phyloP scores from a whole-genome alignment of 2,797 vertebrate species.

The Lophotriccus pileatus region DNA sequence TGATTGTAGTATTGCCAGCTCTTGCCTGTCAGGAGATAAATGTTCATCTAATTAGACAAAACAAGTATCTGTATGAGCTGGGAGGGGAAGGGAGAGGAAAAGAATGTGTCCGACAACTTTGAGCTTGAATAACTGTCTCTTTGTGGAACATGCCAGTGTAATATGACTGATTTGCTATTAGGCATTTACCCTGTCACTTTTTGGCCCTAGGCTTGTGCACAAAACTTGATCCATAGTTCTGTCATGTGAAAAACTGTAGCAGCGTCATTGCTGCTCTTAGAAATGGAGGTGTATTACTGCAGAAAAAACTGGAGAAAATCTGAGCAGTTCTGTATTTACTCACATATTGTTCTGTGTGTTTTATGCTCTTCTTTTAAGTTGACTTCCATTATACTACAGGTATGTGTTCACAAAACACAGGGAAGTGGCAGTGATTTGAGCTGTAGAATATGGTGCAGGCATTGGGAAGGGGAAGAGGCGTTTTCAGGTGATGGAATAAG shows the following conservation, averaged over 20 bases:
- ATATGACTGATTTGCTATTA: neutral
- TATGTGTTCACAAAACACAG: neutral
- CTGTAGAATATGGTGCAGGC: neutral
- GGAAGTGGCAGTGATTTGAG: neutral
- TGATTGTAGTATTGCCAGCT: neutral
- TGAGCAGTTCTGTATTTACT: neutral
- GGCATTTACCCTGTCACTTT: neutral
- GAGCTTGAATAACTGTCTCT: neutral
- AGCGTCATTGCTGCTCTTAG: neutral
- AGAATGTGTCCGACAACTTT: neutral
- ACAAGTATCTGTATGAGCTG: neutral
- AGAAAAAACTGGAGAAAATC: neutral
- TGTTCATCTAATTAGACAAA: conserved; percentile 47
- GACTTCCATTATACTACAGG: neutral
- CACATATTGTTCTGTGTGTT: neutral
- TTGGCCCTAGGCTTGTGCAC: neutral
- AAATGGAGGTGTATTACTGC: neutral
- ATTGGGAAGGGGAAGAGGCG: neutral
- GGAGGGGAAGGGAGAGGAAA: neutral
- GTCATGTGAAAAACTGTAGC: neutral
- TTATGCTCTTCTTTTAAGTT: neutral
- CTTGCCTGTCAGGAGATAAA: conserved; percentile 29
- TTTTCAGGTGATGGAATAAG: neutral
- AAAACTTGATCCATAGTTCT: neutral
- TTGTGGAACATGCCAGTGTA: neutral